phyloP scores from a whole-genome alignment of 2,113 vertebrate species.

The Rhadina sibilatrix region DNA sequence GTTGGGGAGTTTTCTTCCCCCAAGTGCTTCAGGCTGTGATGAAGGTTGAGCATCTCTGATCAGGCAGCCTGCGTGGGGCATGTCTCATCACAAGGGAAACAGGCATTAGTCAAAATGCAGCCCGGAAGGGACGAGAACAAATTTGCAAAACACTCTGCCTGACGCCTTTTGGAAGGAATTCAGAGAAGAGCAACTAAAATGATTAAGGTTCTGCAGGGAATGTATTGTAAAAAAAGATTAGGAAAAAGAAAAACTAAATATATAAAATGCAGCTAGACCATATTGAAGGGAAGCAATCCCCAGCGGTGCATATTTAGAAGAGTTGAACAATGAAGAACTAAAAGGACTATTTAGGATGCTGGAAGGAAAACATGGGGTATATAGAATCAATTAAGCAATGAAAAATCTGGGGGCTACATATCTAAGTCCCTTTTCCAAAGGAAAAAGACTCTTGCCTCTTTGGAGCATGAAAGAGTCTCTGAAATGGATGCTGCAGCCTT shows the following conservation, averaged over 20 bases:
- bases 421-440: neutral
- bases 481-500: neutral
- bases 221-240: slow-evolving; percentile 36
- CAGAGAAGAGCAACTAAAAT: slow-evolving; percentile 47
- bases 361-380: neutral
- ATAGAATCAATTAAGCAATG: neutral
- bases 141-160: slow-evolving; percentile 24
- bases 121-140: neutral
- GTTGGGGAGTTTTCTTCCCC: neutral
- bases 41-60: neutral
- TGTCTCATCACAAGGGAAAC: neutral
- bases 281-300: neutral
- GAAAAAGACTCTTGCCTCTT: neutral
- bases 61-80: neutral
- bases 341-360: neutral
- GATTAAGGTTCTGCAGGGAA: slow-evolving; percentile 42
- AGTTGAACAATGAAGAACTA: neutral
- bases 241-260: slow-evolving; percentile 17
- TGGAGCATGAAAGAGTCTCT: neutral
- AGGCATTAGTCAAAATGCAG: slow-evolving; percentile 7
- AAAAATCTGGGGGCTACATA: neutral
- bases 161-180: slow-evolving; percentile 7
- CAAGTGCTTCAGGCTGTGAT: neutral
- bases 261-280: slow-evolving; percentile 20
- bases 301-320: neutral